Percentiles rank a stretch among this genome's conserved stretches.
These are phyloP conservation scores for Potorous gilbertii DNA, from an alignment of 2,797 vertebrate genomes.

Conservation along the genomic window DNA sequence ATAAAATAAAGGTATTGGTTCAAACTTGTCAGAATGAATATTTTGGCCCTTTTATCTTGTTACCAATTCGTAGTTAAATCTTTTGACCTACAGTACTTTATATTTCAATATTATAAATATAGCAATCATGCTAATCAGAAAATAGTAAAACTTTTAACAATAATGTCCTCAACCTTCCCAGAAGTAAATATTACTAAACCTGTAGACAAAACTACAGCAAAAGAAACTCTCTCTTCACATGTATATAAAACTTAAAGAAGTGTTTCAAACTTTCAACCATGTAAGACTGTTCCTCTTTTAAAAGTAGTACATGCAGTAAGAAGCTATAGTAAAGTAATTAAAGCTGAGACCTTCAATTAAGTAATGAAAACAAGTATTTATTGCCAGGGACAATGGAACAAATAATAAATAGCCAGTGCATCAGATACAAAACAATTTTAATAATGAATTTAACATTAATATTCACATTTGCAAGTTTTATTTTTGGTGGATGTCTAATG, in stretches of 20 bases:
- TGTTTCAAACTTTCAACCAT: constrained; percentile 57
- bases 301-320: constrained; percentile 41
- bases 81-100: constrained; percentile 13
- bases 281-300: constrained; percentile 57
- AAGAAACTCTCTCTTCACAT: constrained; percentile 8
- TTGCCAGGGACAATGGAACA: neutral
- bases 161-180: constrained; percentile 30
- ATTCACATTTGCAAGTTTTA: constrained; percentile 9
- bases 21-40: constrained; percentile 55
- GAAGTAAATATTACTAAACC: constrained; percentile 44
- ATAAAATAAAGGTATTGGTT: constrained; percentile 44
- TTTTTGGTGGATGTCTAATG: constrained; percentile 34
- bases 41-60: constrained; percentile 40
- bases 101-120: constrained; percentile 50
- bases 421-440: neutral
- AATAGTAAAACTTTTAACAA: constrained; percentile 48
- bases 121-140: constrained; percentile 51
- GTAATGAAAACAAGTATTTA: neutral
- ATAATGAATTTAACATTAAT: constrained; percentile 7
- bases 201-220: constrained; percentile 44
- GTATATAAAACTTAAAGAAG: constrained; percentile 63
- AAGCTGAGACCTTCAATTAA: neutral
- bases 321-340: constrained; percentile 22
- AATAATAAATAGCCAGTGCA: neutral
- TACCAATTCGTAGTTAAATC: constrained; percentile 25